A percentile compares a stretch with the other conserved stretches of the same genome.
Conservation (phyloP, 2,888 invertebrate genomes). For the Hyposoter didymator region DNA sequence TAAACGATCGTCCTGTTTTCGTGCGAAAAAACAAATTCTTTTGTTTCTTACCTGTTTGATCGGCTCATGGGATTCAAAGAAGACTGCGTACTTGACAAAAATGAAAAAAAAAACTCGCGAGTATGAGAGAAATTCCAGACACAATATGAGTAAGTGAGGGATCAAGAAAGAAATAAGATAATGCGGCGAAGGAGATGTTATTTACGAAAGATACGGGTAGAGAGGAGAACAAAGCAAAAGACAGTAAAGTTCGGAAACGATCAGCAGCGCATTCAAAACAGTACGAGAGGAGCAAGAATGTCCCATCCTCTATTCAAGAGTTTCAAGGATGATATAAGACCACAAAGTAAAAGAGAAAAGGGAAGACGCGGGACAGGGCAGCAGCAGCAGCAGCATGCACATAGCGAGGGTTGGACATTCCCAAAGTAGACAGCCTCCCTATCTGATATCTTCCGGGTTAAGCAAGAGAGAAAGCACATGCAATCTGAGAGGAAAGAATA, state of each 20-base stretch:
- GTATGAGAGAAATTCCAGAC: background rate
- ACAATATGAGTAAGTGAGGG: constrained; percentile 13
- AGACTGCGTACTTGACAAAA: background rate
- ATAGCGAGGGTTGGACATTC: constrained; percentile 43
- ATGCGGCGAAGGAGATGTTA: background rate
- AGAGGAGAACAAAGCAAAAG: constrained; percentile 38
- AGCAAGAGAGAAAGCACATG: constrained; percentile 56
- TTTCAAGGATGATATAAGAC: constrained; percentile 28
- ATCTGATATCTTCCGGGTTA: constrained; percentile 55
- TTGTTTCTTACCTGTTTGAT: background rate
- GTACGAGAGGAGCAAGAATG: constrained; percentile 21
- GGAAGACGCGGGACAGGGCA: constrained; percentile 21
- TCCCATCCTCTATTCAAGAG: constrained; percentile 28
- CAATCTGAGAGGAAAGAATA: constrained; percentile 69
- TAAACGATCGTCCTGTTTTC: background rate
- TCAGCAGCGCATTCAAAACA: constrained; percentile 44
- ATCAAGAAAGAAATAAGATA: constrained; percentile 44
- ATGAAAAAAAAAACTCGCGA: background rate
- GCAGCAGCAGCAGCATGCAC: constrained; percentile 10
- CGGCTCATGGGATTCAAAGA: background rate
- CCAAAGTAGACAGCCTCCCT: constrained; percentile 57
- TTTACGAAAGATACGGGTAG: constrained; percentile 2
- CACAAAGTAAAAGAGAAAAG: constrained; percentile 39
- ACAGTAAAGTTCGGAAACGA: constrained; percentile 43
- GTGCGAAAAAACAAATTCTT: background rate